A percentile compares a stretch with the other conserved stretches of the same genome.
phyloP scores from a whole-genome alignment of 2,888 invertebrate species.

The Eueremaeus valkanovi region DNA sequence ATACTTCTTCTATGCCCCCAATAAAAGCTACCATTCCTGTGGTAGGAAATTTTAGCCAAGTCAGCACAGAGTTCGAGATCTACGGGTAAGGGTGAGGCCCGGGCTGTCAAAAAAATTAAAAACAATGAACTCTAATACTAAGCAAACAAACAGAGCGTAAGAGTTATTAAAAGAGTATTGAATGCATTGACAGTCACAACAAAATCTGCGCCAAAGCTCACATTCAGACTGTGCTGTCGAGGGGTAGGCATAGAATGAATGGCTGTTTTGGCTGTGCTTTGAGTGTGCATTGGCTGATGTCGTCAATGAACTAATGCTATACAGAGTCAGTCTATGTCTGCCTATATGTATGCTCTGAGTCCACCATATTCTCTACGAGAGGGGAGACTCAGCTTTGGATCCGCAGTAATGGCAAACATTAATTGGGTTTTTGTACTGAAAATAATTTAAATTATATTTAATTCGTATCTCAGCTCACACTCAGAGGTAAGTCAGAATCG shows the following conservation, averaged over 20 bases:
- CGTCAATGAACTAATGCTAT: background rate
- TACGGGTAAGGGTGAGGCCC: too few relatives aligned
- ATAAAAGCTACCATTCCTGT: too few relatives aligned
- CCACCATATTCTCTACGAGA: constrained; percentile 30
- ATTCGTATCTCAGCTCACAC: background rate
- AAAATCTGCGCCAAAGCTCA: background rate
- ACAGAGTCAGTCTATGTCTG: too few relatives aligned
- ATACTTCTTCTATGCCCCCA: too few relatives aligned
- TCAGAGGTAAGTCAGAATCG: background rate
- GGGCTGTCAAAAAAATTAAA: too few relatives aligned
- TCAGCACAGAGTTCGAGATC: too few relatives aligned
- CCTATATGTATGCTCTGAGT: constrained; percentile 31
- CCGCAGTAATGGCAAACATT: background rate
- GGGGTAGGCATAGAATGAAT: background rate
- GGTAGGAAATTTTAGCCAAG: too few relatives aligned
- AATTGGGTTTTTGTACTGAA: constrained; percentile 3
- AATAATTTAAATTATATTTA: background rate
- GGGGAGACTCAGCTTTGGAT: constrained; percentile 28
- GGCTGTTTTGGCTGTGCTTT: constrained; percentile 4
- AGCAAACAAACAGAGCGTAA: too few relatives aligned
- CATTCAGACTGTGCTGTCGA: background rate
- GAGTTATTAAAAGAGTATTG: background rate
- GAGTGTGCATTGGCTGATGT: background rate
- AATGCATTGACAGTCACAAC: background rate
- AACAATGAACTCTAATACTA: too few relatives aligned